These are phyloP conservation scores for Imbricaverruca yamaguchii DNA, from an alignment of 2,888 invertebrate species.

Conservation along the genomic window DNA sequence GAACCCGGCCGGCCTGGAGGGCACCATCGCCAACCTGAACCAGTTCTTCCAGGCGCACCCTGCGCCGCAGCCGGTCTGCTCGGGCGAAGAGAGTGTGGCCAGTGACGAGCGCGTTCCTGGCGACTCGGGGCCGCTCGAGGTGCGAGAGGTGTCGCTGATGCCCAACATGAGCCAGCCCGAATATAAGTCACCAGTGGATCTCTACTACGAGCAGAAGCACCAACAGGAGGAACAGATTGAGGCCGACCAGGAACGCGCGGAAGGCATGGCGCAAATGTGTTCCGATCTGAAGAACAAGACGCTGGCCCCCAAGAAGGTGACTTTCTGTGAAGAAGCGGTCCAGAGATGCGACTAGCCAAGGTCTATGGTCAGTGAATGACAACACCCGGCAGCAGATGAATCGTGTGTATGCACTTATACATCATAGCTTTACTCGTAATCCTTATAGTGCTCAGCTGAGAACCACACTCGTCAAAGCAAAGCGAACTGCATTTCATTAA, in stretches of 20 bases:
- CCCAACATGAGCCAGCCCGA: constrained; percentile 6
- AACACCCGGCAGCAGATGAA: too few relatives aligned
- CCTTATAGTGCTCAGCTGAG: too few relatives aligned
- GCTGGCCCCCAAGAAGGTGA: constrained; percentile 2
- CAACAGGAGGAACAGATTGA: background rate
- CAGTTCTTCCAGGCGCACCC: constrained; percentile 17
- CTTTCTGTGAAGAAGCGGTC: background rate
- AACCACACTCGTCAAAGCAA: too few relatives aligned
- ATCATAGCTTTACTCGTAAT: too few relatives aligned
- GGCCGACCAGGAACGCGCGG: background rate
- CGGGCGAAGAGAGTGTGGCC: background rate
- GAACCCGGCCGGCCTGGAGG: background rate
- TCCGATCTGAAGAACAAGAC: background rate
- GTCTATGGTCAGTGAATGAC: too few relatives aligned
- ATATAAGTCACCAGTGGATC: background rate
- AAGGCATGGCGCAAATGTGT: background rate
- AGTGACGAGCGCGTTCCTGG: background rate
- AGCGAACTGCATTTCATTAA: too few relatives aligned
- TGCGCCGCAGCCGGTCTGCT: background rate
- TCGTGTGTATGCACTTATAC: too few relatives aligned
- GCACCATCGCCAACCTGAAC: constrained; percentile 17
- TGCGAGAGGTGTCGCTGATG: background rate
- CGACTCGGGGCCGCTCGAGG: background rate
- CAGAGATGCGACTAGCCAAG: background rate
- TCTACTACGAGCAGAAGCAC: background rate